Percentiles rank a stretch among this genome's conserved stretches.
Evolutionary conservation across 2,113 vertebrate species (phyloP).

Genomic region (Paedocypris sp.): DNA sequence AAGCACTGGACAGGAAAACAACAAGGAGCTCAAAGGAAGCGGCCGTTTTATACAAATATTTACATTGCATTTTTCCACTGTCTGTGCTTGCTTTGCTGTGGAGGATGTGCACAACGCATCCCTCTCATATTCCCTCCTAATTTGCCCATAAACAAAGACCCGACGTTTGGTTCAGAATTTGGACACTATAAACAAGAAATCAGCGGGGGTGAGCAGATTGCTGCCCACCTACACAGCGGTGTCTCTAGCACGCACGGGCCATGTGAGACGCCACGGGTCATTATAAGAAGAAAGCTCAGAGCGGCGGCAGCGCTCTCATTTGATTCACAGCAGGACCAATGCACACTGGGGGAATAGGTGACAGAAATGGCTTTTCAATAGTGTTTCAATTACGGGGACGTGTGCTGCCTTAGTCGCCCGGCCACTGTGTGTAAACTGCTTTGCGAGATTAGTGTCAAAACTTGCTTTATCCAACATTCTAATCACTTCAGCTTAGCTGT

Average conservation of each 20-base stretch:
- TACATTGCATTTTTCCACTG: constrained; percentile 2
- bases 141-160: constrained; percentile 26
- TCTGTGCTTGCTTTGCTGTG: constrained; percentile 1
- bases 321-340: constrained; percentile 9
- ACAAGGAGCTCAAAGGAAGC: background rate
- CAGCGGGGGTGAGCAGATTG: constrained; percentile 14
- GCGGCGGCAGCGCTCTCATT: background rate
- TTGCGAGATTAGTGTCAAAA: constrained; percentile 47
- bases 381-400: constrained; percentile 2
- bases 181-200: constrained; percentile 25
- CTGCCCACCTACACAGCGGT: constrained; percentile 6
- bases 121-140: constrained; percentile 28
- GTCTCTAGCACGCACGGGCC: background rate
- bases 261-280: background rate
- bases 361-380: constrained; percentile 14
- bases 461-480: constrained; percentile 46
- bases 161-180: constrained; percentile 6
- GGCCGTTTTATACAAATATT: background rate
- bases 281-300: background rate
- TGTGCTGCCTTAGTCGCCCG: constrained; percentile 6
- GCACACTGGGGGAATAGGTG: background rate
- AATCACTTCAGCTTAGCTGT: constrained; percentile 52
- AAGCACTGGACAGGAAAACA: background rate
- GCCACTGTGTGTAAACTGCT: constrained; percentile 24
- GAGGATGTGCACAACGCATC: background rate